Percentiles rank a stretch among this genome's conserved stretches.
Conservation (phyloP, 2,113 vertebrate genomes). For the Cephalopterus ornatus region DNA sequence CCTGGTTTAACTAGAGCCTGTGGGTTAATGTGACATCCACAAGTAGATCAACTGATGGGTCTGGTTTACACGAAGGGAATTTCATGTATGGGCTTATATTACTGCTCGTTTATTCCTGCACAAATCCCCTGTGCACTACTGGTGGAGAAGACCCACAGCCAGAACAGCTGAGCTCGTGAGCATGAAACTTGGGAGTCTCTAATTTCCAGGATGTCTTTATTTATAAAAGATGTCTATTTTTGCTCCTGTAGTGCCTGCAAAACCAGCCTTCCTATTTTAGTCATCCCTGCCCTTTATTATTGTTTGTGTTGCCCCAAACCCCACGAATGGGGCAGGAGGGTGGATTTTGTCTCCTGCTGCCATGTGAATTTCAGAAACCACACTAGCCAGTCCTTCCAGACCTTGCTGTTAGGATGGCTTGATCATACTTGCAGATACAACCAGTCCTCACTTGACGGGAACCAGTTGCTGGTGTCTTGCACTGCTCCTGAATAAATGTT, state of each 20-base stretch:
- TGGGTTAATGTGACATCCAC: background rate
- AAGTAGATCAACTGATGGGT: background rate
- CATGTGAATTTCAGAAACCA: background rate
- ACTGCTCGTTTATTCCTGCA: background rate
- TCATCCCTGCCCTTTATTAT: background rate
- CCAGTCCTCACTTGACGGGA: background rate
- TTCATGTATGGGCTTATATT: constrained; percentile 16
- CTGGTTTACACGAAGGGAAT: constrained; percentile 4
- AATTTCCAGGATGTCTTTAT: constrained; percentile 45
- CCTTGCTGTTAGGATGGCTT: background rate
- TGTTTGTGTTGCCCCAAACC: background rate
- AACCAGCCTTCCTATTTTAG: constrained; percentile 11
- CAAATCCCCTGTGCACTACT: background rate
- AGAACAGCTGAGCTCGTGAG: constrained; percentile 49
- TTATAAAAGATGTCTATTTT: constrained; percentile 38
- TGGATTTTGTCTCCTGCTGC: background rate
- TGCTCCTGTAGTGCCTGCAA: background rate
- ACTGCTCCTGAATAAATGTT: background rate
- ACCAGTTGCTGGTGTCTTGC: background rate
- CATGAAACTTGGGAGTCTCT: background rate
- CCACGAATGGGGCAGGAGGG: background rate
- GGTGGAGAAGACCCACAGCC: background rate
- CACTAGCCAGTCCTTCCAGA: constrained; percentile 3
- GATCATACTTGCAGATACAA: constrained; percentile 34
- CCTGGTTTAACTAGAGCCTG: background rate